Evolutionary conservation across 2,797 vertebrate genomes (phyloP), one percentile per base, ranked within the genome.

Genomic region (Esox lucius): DNA sequence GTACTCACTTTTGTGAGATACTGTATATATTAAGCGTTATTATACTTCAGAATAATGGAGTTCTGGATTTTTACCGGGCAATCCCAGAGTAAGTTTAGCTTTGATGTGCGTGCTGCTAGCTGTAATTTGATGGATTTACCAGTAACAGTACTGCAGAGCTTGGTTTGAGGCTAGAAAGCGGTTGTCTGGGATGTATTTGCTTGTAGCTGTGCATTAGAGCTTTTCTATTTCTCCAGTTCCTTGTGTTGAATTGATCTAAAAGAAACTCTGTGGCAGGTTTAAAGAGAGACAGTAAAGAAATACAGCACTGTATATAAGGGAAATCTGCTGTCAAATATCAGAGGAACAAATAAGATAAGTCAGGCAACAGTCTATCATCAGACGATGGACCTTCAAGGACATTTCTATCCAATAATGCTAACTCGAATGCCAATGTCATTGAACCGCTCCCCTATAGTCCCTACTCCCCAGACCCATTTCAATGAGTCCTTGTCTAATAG

Each of bases 401-500:
- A 56, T 61, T 24, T 24, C n/a, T 61, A 5, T 61, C 56, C 56
- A 61, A 61, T 24, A 61, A 61, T 24, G 56, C 9, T 61, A 24
- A 24, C 56, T 61, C 16, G 22, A 61, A 61, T 26, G 22, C 53
- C 53, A 19, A 22, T 56, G 22, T 24, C n/a, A 61, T 24, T 61
- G 56, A 56, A 24, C 53, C 53, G 22, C 56, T 22, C n/a, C 9
- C n/a, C 8, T 24, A 24, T 59, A 61, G 56, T 61, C n/a, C 22
- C 56, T 61, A 22, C n/a, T 61, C 56, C 61, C 22, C 11, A 22
- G 4, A 46, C 56, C 51, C 68, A 71, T 69, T 51, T 65, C 68
- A 71, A 46, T 74, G 68, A 73, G 17, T n/a, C 28, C 48, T 69
- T 35, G 19, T 74, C 75, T 70, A 81, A 81, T 77, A 68, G 72